Conservation (phyloP, 2,797 vertebrate species). For the Sebastiscus tertius region DNA sequence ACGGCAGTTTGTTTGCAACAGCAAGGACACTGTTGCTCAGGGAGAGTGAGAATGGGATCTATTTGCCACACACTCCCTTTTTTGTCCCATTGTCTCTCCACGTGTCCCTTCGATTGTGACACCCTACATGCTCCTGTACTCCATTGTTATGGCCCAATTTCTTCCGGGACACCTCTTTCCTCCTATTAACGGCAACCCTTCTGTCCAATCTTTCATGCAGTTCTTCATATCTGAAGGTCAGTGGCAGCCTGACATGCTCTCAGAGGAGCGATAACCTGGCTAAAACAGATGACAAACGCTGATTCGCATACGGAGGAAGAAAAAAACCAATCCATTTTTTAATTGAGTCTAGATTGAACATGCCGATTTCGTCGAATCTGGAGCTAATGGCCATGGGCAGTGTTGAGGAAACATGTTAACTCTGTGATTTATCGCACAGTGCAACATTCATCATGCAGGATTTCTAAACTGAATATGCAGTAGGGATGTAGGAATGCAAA, state of each 20-base stretch:
- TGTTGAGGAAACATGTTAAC: conserved; percentile 15
- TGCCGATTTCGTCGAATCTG: background rate
- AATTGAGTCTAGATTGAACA: conserved; percentile 33
- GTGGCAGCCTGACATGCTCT: conserved; percentile 19
- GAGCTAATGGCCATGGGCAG: conserved; percentile 6
- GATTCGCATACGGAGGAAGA: conserved; percentile 1
- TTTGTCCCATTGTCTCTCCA: conserved; percentile 23
- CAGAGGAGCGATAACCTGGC: conserved; percentile 10
- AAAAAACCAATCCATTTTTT: conserved; percentile 22
- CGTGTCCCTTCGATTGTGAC: background rate
- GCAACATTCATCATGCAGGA: background rate
- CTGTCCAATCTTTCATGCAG: conserved; percentile 13
- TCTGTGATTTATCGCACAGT: background rate
- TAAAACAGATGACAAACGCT: conserved; percentile 20
- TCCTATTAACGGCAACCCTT: conserved; percentile 10
- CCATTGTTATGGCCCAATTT: conserved; percentile 28
- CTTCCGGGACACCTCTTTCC: conserved; percentile 16
- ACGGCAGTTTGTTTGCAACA: conserved; percentile 55
- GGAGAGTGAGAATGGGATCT: conserved; percentile 44
- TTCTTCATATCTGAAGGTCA: conserved; percentile 46
- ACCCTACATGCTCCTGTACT: background rate
- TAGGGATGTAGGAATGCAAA: background rate
- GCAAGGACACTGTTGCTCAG: conserved; percentile 44
- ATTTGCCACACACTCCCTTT: conserved; percentile 22
- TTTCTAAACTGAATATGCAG: background rate